A percentile compares a stretch with the other conserved stretches of the same genome.
These are phyloP conservation scores for Popillia japonica DNA, from an alignment of 1,140 invertebrate genomes.

Conservation along the genomic window DNA sequence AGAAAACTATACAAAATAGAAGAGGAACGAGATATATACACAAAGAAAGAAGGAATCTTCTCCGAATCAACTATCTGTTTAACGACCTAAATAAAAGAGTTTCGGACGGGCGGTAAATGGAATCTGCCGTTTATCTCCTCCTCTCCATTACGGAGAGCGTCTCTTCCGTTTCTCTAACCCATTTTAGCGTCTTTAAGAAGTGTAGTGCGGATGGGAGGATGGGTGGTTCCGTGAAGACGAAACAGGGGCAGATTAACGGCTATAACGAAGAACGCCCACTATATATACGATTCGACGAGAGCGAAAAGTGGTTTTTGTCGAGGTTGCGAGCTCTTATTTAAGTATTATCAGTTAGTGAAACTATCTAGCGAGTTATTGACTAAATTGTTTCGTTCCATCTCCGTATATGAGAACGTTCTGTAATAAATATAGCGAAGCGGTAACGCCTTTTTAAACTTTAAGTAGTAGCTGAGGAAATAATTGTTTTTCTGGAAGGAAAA, in stretches of 20 bases:
- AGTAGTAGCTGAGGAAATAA: too few relatives aligned
- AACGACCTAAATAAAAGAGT: slow-evolving; percentile 58
- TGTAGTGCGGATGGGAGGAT: neutral
- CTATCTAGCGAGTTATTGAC: slow-evolving; percentile 28
- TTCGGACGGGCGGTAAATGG: slow-evolving; percentile 56
- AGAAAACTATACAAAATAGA: neutral
- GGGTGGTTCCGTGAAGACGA: neutral
- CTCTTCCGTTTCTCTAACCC: slow-evolving; percentile 50
- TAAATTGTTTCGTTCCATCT: slow-evolving; percentile 33
- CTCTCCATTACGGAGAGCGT: slow-evolving; percentile 45
- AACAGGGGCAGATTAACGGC: slow-evolving; percentile 22
- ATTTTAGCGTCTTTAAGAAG: slow-evolving; percentile 51
- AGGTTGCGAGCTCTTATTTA: slow-evolving; percentile 16
- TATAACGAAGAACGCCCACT: neutral
- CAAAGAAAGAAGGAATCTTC: neutral
- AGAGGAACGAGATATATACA: neutral
- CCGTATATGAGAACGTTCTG: too few relatives aligned
- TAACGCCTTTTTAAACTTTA: too few relatives aligned
- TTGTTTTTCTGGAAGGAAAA: too few relatives aligned
- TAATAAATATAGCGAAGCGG: too few relatives aligned
- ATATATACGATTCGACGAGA: neutral
- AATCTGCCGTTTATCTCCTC: slow-evolving; percentile 55
- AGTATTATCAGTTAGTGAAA: slow-evolving; percentile 11
- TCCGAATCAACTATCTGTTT: slow-evolving; percentile 53
- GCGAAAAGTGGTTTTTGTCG: neutral